Evolutionary conservation across 1,140 invertebrate species (phyloP), one percentile per base, ranked within the genome.

Genomic region (Aphaenogaster rudis): DNA sequence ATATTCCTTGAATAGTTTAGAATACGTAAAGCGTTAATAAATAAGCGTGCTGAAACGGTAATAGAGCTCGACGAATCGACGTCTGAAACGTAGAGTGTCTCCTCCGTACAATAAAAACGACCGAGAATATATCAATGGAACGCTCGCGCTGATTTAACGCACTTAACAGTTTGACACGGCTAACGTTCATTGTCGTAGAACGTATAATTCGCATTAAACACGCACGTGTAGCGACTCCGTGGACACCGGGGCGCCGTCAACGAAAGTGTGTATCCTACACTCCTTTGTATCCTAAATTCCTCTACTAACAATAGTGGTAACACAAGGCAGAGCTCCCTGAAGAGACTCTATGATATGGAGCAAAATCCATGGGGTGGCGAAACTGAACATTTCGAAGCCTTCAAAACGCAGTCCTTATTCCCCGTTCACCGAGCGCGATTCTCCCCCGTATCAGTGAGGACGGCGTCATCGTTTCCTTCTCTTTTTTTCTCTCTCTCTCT

Each of bases 331-430:
- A 92, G 86, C 69, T 90, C 54, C n/a, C 61, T 57, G 88, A 82
- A 79, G 80, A 87, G 57, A 66, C 72, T 69, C 86, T 90, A 92
- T 82, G 93, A 94, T 90, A 91, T 94, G 93, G 92, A 93, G 92
- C 93, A 93, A 93, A 84, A 88, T 85, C 69, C 64, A 66, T 87
- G 72, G 67, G 39, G n/a, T 74, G 86, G 86, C 87, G 80, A 90
- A 89, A 89, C 74, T 86, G 63, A 88, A 87, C 79, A 86, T 92
- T 90, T 85, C 54, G 50, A 80, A 89, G 36, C 59, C 77, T 85
- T 79, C 54, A 77, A 87, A 87, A 87, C 72, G 50, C 21, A 90
- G 64, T 45, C 21, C 21, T 85, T 86, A 63, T 77, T 88, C 87
- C 54, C 71, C 74, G 86, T 74, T 74, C 42, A 61, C 39, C 67